Evolutionary conservation across 2,797 vertebrate genomes (phyloP).

Genomic region (Tachyglossus aculeatus): DNA sequence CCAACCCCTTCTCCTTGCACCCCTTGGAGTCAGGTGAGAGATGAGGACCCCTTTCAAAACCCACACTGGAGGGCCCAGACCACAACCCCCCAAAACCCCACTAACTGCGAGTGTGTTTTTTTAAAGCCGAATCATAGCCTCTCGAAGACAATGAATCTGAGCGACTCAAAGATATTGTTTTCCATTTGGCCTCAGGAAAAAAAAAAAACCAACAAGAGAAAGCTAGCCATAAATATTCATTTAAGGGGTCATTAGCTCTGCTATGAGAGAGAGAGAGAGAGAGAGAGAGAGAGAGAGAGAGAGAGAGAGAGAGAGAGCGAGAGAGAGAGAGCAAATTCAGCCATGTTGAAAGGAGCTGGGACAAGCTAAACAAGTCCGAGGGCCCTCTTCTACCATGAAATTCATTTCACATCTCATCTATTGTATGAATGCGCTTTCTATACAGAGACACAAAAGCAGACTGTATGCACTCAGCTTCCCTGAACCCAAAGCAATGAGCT

Average conservation of each 20-base stretch:
- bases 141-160: not conserved
- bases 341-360: not conserved
- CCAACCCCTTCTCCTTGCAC: too few relatives aligned
- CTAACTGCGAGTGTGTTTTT: not conserved
- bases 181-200: too few relatives aligned
- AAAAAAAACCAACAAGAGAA: too few relatives aligned
- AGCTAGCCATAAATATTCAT: slow-evolving; percentile 1
- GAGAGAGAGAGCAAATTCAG: not conserved
- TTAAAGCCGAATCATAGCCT: not conserved
- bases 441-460: fast-evolving
- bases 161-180: not conserved
- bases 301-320: too few relatives aligned
- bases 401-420: fast-evolving
- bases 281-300: not conserved
- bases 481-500: not conserved
- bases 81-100: too few relatives aligned
- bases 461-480: fast-evolving
- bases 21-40: too few relatives aligned
- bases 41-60: too few relatives aligned
- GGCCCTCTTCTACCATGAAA: not conserved
- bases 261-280: too few relatives aligned
- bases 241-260: slow-evolving; percentile 8
- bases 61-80: too few relatives aligned
- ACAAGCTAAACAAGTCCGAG: not conserved
- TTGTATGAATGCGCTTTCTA: not conserved